Conservation (phyloP, 2,113 vertebrate genomes). For the Psephotus haematonotus region DNA sequence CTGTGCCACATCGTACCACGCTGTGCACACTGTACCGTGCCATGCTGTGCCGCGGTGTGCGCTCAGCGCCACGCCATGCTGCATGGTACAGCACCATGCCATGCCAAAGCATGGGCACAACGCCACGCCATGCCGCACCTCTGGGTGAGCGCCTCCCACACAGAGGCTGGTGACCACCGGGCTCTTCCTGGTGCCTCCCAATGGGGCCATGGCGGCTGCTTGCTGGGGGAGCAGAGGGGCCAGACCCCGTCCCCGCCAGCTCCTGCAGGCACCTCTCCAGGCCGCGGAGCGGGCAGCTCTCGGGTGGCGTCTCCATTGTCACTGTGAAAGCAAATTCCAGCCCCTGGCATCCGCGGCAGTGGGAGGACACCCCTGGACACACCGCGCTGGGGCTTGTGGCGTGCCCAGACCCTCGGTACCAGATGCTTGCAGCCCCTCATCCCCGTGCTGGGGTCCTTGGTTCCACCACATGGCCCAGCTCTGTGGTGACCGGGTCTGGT, state of each 20-base stretch:
- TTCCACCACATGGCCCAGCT: neutral
- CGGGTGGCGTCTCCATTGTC: neutral
- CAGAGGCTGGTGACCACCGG: neutral
- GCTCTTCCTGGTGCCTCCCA: neutral
- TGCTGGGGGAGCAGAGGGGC: no score
- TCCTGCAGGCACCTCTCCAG: neutral
- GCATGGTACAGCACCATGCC: no score
- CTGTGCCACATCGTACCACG: neutral
- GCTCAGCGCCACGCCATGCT: neutral
- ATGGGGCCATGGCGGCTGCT: neutral
- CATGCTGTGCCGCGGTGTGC: neutral
- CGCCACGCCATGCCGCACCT: neutral
- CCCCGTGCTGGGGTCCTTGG: no score
- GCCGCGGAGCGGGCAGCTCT: neutral
- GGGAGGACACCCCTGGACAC: neutral
- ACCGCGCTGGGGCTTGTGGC: neutral
- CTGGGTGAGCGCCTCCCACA: neutral
- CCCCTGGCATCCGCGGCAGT: neutral
- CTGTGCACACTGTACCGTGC: neutral
- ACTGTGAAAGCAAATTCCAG: neutral
- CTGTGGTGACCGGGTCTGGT: neutral
- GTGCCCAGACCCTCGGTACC: no score
- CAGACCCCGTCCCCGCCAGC: neutral
- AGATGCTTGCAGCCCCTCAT: accelerated
- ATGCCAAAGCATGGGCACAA: no score